Evolutionary conservation across 35 echinoderm and acorn worm species (phyloP).

Genomic region (Ptychodera flava): DNA sequence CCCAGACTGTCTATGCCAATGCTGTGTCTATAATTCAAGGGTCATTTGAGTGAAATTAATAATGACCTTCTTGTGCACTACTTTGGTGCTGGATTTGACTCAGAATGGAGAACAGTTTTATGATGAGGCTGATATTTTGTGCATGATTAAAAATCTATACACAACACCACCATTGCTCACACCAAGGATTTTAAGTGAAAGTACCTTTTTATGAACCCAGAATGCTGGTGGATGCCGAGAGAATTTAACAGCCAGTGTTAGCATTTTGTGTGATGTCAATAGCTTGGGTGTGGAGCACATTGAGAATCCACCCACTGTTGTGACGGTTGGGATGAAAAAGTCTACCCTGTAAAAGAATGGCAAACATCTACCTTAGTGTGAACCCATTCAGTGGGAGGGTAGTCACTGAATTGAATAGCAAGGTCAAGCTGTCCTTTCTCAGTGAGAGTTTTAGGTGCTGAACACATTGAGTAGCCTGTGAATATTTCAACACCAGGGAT

Average conservation of each 20-base stretch:
- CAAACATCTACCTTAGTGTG: slow-evolving; percentile 65
- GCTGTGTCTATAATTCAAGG: no score
- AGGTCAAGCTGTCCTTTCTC: slow-evolving; percentile 48
- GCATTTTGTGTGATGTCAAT: slow-evolving; percentile 4
- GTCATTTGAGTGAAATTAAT: no score
- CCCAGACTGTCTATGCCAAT: no score
- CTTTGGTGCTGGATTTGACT: no score
- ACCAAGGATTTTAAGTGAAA: no score
- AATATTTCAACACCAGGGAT: slow-evolving; percentile 71
- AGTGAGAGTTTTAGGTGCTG: slow-evolving; percentile 40
- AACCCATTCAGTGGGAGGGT: slow-evolving; percentile 85
- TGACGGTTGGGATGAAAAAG: slow-evolving; percentile 40
- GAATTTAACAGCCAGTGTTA: slow-evolving; percentile 63
- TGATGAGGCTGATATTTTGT: no score
- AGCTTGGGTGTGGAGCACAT: slow-evolving; percentile 28
- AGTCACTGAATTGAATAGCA: slow-evolving; percentile 74
- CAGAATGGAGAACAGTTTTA: no score
- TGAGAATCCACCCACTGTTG: slow-evolving; percentile 52
- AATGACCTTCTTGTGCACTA: no score
- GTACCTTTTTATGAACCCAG: slow-evolving; percentile 70
- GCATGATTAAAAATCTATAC: no score
- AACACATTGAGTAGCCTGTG: slow-evolving; percentile 89
- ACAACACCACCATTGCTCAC: no score
- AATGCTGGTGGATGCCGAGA: slow-evolving; percentile 40
- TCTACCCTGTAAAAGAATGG: slow-evolving; percentile 44